phyloP scores from a whole-genome alignment of 1,140 invertebrate species.

The Drosophila sulfurigaster region DNA sequence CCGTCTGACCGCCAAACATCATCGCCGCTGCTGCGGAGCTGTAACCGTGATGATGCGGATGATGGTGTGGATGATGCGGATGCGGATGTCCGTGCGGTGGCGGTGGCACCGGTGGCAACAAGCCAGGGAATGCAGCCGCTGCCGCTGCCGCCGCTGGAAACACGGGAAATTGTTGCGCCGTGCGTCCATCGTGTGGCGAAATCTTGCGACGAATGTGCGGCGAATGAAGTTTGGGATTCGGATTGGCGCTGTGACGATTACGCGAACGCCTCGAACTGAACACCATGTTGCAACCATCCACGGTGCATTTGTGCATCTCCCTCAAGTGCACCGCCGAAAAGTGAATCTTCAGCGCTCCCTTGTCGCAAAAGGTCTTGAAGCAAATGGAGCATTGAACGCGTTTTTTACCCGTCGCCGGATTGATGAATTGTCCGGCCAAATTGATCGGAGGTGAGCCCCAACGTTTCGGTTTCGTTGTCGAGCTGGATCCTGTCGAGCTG shows the following conservation, averaged over 20 bases:
- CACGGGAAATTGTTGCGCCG: conserved; percentile 92
- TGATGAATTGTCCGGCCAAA: conserved; percentile 94
- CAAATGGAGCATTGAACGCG: conserved; percentile 99
- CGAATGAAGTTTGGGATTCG: conserved; percentile 99
- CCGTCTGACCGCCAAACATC: conserved; percentile 56
- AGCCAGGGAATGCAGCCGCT: conserved; percentile 85
- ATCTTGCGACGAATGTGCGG: conserved; percentile 96
- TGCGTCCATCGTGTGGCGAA: conserved; percentile 95
- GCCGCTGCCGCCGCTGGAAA: conserved; percentile 69
- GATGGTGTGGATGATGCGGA: conserved; percentile 31
- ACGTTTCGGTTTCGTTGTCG: conserved; percentile 63
- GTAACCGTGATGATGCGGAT: conserved; percentile 44
- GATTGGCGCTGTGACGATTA: conserved; percentile 96
- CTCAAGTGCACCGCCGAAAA: conserved; percentile 97
- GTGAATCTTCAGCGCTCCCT: conserved; percentile 99
- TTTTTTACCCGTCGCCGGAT: conserved; percentile 97
- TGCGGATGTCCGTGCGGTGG: conserved; percentile 80
- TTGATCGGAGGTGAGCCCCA: conserved; percentile 90
- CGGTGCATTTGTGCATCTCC: conserved; percentile 92
- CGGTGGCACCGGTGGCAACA: conserved; percentile 85
- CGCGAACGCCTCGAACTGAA: conserved; percentile 91
- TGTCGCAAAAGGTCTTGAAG: conserved; percentile 99
- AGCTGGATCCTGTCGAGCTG: conserved; percentile 1
- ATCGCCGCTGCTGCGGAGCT: conserved; percentile 48
- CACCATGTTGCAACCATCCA: conserved; percentile 92